Conservation (phyloP, 2,888 invertebrate genomes). For the Chironomus tentans region DNA sequence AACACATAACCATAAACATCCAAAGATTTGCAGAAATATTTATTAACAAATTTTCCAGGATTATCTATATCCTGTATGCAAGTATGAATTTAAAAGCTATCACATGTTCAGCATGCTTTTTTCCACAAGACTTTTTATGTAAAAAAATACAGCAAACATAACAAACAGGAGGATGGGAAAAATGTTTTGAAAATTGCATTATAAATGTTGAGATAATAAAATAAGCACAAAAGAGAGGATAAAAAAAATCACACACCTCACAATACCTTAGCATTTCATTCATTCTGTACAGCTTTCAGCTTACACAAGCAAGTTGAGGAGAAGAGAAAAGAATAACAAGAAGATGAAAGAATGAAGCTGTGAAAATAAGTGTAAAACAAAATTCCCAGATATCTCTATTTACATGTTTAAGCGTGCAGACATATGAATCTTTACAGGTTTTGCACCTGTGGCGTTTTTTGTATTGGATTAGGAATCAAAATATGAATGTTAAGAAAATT, state of each 20-base stretch:
- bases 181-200: too few relatives aligned
- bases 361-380: background rate
- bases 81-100: too few relatives aligned
- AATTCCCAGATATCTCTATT: background rate
- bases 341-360: background rate
- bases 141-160: too few relatives aligned
- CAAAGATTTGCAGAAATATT: too few relatives aligned
- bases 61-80: too few relatives aligned
- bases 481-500: too few relatives aligned
- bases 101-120: too few relatives aligned
- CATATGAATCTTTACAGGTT: background rate
- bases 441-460: background rate
- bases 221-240: background rate
- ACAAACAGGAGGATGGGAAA: too few relatives aligned
- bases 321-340: background rate
- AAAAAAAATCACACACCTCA: background rate
- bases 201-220: too few relatives aligned
- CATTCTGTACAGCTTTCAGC: background rate
- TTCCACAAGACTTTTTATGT: too few relatives aligned
- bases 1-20: too few relatives aligned
- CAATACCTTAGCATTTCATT: background rate
- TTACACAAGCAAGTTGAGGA: background rate
- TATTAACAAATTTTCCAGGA: too few relatives aligned
- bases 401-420: background rate
- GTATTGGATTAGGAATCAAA: background rate